These are phyloP conservation scores for Myotis vivesi DNA, from an alignment of 2,797 vertebrate species.

Conservation along the genomic window DNA sequence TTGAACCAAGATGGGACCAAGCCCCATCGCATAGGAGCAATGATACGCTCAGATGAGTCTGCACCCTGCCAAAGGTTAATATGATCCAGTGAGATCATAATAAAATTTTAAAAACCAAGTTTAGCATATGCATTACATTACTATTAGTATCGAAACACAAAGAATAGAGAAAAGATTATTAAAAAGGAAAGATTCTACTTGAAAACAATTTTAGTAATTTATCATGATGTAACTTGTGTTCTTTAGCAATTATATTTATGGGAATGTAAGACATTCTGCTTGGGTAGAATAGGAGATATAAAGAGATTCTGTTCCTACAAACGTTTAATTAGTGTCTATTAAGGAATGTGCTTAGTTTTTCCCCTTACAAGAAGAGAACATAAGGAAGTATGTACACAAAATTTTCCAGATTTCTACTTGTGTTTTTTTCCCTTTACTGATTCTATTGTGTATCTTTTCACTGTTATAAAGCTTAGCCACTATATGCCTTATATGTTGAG, in stretches of 20 bases:
- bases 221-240: background rate
- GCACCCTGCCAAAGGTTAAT: conserved; percentile 84
- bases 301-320: background rate
- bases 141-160: background rate
- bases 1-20: conserved; percentile 96
- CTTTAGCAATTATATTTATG: background rate
- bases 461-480: background rate
- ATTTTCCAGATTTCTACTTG: background rate
- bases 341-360: background rate
- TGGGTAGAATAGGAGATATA: background rate
- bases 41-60: conserved; percentile 90
- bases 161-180: background rate
- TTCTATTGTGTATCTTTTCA: background rate
- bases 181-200: background rate
- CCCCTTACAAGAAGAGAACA: background rate
- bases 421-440: background rate
- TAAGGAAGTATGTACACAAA: background rate
- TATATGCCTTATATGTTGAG: background rate
- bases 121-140: background rate
- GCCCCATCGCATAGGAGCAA: conserved; percentile 97
- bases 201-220: background rate
- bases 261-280: background rate
- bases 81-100: conserved; percentile 21
- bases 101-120: background rate
- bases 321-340: background rate